Percentiles rank a stretch among this genome's conserved stretches.
Evolutionary conservation across 2,888 invertebrate genomes (phyloP).

Genomic region (Tetranychus truncatus): DNA sequence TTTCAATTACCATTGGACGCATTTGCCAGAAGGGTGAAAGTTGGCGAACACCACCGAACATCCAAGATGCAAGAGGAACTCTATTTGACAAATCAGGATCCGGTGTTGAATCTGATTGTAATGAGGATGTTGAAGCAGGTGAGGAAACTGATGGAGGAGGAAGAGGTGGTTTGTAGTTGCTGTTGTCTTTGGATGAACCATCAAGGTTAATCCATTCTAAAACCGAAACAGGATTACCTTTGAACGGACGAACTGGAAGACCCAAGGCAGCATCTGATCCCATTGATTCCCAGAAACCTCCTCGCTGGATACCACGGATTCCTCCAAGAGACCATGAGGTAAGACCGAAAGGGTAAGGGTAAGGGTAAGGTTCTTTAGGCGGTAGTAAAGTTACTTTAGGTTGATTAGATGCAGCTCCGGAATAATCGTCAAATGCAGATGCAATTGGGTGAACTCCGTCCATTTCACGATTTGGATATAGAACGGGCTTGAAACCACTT

Average conservation of each 20-base stretch:
- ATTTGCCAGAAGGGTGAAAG: neutral
- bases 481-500: conserved; percentile 22
- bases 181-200: neutral
- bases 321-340: conserved; percentile 20
- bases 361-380: conserved; percentile 7
- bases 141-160: neutral
- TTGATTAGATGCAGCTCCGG: neutral
- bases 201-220: neutral
- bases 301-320: conserved; percentile 11
- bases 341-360: conserved; percentile 14
- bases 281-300: conserved; percentile 17
- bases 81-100: neutral
- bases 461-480: conserved; percentile 18
- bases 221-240: neutral
- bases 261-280: conserved; percentile 12
- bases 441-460: conserved; percentile 12
- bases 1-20: conserved; percentile 4
- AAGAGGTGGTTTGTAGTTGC: conserved; percentile 3
- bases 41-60: conserved; percentile 1
- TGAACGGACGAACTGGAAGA: neutral
- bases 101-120: neutral
- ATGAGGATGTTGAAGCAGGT: neutral
- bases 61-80: neutral
- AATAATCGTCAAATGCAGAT: neutral
- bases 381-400: neutral